A percentile compares a stretch with the other conserved stretches of the same genome.
Conservation (phyloP, 2,113 vertebrate genomes). For the Dipodomys spectabilis region DNA sequence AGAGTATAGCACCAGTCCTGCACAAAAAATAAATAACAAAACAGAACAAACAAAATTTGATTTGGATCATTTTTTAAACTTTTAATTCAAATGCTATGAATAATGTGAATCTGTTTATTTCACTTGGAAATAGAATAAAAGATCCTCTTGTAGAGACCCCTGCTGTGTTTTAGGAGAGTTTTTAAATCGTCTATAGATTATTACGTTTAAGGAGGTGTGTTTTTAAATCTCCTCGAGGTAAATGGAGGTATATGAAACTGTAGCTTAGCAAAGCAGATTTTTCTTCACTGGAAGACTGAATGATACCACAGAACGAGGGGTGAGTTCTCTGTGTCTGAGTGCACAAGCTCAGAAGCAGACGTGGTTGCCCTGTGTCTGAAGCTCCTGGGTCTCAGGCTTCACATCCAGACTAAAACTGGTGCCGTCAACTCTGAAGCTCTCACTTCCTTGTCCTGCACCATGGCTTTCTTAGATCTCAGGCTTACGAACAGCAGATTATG, state of each 20-base stretch:
- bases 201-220: too few relatives aligned
- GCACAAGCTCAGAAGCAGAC: not conserved
- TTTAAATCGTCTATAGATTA: not conserved
- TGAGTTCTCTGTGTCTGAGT: not conserved
- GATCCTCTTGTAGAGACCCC: not conserved
- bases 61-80: slow-evolving; percentile 13
- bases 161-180: not conserved
- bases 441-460: too few relatives aligned
- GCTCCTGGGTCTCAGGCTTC: not conserved
- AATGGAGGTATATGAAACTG: too few relatives aligned
- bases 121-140: not conserved
- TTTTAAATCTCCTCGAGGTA: too few relatives aligned
- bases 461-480: not conserved
- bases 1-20: not conserved
- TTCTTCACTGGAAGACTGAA: not conserved
- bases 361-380: too few relatives aligned
- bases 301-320: not conserved
- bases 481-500: too few relatives aligned
- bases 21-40: not conserved
- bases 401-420: not conserved
- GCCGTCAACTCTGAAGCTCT: too few relatives aligned
- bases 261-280: not conserved
- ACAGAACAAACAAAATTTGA: not conserved
- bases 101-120: not conserved
- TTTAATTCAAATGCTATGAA: not conserved